Evolutionary conservation across 2,888 invertebrate genomes (phyloP).

Genomic region (Agonopterix subpropinquella): DNA sequence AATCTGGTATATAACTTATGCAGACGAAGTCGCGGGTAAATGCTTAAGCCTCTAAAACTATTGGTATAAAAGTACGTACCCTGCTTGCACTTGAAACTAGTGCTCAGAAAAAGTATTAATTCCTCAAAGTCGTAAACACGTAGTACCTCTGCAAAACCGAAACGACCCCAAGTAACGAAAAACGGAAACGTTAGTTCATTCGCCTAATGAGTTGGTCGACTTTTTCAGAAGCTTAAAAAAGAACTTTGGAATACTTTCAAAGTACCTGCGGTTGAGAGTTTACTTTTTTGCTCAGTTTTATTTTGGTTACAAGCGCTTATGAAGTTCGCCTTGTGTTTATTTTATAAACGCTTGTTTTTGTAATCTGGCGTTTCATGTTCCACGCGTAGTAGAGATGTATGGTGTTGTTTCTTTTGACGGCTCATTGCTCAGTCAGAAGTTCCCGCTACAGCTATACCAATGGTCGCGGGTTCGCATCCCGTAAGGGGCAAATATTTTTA

Average conservation of each 20-base stretch:
- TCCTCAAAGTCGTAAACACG: not conserved
- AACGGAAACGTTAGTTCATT: constrained; percentile 39
- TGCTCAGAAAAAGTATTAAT: not conserved
- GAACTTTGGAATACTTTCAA: constrained; percentile 28
- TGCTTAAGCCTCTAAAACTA: too few relatives aligned
- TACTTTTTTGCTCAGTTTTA: constrained; percentile 14
- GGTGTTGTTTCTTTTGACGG: too few relatives aligned
- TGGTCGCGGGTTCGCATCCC: too few relatives aligned
- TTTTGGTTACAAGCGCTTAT: constrained; percentile 12
- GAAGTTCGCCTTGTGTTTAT: constrained; percentile 9
- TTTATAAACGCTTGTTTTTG: not conserved
- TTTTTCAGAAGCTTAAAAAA: constrained; percentile 33
- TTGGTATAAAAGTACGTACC: too few relatives aligned
- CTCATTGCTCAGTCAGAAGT: too few relatives aligned
- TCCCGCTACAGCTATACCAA: too few relatives aligned
- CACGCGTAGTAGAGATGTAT: too few relatives aligned
- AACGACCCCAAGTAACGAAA: constrained; percentile 26
- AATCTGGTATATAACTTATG: too few relatives aligned
- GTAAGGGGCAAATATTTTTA: too few relatives aligned
- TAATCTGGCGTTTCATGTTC: not conserved
- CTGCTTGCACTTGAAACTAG: too few relatives aligned
- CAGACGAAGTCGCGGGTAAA: too few relatives aligned
- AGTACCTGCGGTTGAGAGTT: constrained; percentile 27
- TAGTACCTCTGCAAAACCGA: constrained; percentile 13
- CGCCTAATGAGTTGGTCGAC: constrained; percentile 49